Evolutionary conservation across 2,888 invertebrate species (phyloP).

Genomic region (Atrina japonica): DNA sequence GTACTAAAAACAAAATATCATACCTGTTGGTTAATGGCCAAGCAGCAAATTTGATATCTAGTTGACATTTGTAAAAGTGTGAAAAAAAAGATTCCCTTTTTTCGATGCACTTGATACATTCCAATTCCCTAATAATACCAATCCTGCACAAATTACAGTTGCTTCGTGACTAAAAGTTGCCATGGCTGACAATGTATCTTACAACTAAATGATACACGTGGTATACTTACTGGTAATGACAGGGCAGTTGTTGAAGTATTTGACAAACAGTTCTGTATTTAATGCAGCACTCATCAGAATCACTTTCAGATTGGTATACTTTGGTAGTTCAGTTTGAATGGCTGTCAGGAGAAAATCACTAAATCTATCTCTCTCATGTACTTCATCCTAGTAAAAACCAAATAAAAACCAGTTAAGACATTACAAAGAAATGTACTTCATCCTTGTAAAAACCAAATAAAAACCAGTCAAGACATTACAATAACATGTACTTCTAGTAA

Average conservation of each 20-base stretch:
- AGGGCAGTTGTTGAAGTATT: conserved; percentile 91
- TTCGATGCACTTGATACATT: too few relatives aligned
- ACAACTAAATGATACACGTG: too few relatives aligned
- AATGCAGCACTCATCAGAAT: conserved; percentile 98
- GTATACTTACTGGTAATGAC: conserved; percentile 85
- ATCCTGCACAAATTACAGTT: too few relatives aligned
- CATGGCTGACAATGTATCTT: too few relatives aligned
- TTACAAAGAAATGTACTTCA: neutral
- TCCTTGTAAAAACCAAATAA: neutral
- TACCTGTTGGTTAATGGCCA: too few relatives aligned
- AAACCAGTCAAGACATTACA: neutral
- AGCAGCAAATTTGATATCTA: too few relatives aligned
- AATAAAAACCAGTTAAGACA: neutral
- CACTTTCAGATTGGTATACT: conserved; percentile 88
- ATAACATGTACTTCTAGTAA: neutral
- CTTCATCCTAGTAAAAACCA: conserved; percentile 91
- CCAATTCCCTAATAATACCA: too few relatives aligned
- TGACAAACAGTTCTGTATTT: conserved; percentile 90
- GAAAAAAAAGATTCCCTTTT: too few relatives aligned
- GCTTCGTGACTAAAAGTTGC: too few relatives aligned
- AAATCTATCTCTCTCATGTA: conserved; percentile 96
- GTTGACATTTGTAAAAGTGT: too few relatives aligned
- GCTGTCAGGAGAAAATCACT: conserved; percentile 95
- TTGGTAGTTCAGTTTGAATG: conserved; percentile 87
- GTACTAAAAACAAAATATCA: too few relatives aligned